Conservation (phyloP, 2,113 vertebrate genomes). For the Brienomyrus longianalis region DNA sequence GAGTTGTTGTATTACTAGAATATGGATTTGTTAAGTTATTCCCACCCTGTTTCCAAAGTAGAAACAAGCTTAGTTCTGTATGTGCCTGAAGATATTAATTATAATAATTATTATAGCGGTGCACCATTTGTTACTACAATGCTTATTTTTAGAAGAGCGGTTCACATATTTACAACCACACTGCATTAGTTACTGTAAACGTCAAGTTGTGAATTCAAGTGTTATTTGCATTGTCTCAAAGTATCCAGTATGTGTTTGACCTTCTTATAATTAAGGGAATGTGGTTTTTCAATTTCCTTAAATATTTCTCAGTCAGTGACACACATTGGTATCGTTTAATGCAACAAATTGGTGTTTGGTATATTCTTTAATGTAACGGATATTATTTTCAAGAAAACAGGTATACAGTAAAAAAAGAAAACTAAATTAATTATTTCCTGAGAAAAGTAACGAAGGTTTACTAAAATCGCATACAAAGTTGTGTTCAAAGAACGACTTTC, state of each 20-base stretch:
- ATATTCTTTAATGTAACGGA: not conserved
- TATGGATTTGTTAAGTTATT: not conserved
- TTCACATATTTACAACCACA: not conserved
- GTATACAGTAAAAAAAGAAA: not conserved
- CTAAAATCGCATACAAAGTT: not conserved
- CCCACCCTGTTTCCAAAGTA: not conserved
- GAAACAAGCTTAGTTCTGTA: not conserved
- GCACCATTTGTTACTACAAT: not conserved
- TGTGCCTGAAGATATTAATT: not conserved
- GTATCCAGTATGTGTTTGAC: not conserved
- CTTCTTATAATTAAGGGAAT: not conserved
- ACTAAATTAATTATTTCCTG: not conserved
- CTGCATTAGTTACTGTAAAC: not conserved
- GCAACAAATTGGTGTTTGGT: not conserved
- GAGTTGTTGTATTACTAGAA: not conserved
- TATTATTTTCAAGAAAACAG: not conserved
- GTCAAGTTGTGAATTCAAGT: not conserved
- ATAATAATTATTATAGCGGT: not conserved
- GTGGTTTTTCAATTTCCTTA: not conserved
- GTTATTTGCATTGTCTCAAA: not conserved
- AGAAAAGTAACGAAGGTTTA: not conserved
- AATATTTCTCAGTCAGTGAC: not conserved
- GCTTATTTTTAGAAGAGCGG: not conserved
- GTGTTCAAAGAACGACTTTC: not conserved
- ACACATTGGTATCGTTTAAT: not conserved